phyloP scores from a whole-genome alignment of 2,113 vertebrate genomes.

The Amblyopsis rosae region DNA sequence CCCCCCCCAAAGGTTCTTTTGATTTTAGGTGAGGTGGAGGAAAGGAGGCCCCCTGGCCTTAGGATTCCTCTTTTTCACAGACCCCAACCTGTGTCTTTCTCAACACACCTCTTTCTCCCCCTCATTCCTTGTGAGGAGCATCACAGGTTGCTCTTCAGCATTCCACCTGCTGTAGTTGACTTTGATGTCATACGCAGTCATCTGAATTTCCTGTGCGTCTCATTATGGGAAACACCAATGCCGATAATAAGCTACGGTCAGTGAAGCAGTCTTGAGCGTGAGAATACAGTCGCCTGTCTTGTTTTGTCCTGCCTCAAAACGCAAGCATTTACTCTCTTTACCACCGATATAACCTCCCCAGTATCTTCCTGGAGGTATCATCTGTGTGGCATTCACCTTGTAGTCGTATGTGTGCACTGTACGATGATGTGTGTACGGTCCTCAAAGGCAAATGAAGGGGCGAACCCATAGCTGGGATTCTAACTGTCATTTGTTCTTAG shows the following conservation, averaged over 20 bases:
- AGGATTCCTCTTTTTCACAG: not conserved
- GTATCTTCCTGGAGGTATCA: conserved; percentile 25
- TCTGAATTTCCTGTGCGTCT: not conserved
- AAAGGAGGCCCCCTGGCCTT: conserved; percentile 39
- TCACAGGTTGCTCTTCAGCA: too few species aligned
- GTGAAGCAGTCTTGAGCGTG: not conserved
- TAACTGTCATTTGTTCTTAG: conserved; percentile 66
- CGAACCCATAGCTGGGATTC: conserved; percentile 40
- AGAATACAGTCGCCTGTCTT: conserved; percentile 8
- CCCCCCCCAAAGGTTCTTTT: conserved; percentile 15
- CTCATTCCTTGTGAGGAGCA: not conserved
- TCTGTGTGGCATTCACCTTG: conserved; percentile 33
- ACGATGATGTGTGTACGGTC: conserved; percentile 28
- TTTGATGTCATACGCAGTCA: conserved; percentile 23
- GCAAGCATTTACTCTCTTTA: conserved; percentile 1
- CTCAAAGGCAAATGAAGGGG: conserved; percentile 53
- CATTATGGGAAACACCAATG: conserved; percentile 6
- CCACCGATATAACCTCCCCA: not conserved
- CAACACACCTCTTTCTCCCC: too few species aligned
- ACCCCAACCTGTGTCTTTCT: not conserved
- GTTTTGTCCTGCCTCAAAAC: conserved; percentile 6
- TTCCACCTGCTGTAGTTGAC: conserved; percentile 1
- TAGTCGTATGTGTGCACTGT: conserved; percentile 12
- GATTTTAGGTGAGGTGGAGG: conserved; percentile 25
- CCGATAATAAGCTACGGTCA: not conserved